Base-by-base conservation (phyloP, 2,797 vertebrate genomes). In the Mareca strepera region DNA sequence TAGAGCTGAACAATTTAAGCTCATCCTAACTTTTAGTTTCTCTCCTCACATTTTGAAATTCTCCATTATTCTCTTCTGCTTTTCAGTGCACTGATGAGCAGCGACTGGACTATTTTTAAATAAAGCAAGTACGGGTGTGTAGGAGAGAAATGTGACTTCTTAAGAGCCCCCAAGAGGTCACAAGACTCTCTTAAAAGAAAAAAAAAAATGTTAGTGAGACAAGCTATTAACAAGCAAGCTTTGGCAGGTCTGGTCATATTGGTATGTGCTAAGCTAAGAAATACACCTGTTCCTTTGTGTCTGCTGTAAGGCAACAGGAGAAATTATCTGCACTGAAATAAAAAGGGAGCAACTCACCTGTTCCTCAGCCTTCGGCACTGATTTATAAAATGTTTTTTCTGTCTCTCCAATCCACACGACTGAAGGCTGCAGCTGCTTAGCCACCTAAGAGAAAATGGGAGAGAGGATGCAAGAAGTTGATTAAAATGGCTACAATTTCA, bases 381-480 rank as follows among this genome's bases (percentile, higher is more conserved):
- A 98, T 95, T 97, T 99, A 95, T 98, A 98, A 97, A 98, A 99
- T 23, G 98, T 97, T 97, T 98, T 98, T 86, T 99, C 98, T 4
- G 98, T 95, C 11, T 99, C 98, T 82, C 97, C 98, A 20, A 99
- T 98, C 98, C 98, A 99, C 44, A 99, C 94, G 2, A 99, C 98
- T 2, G 98, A 99, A 23, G 98, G 98, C 94, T 99, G 98, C 77
- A 98, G 94, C 77, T 97, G 96, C 25, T 97, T 98, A 70, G 98
- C 98, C 96, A 99, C 98, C 98, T 99, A 92, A 29, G 43, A 80
- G 70, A 81, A 82, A 88, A 81, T 0, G 12, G 21, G 52, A 60
- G 60, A 73, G n/a, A 66, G 55, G 62, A 89, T n/a, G 64, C 16
- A 56, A n/a, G 28, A 48, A 56, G n/a, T 11, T 67, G 84, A 93